phyloP scores from a whole-genome alignment of 2,797 vertebrate genomes.

The Bovichtus variegatus region DNA sequence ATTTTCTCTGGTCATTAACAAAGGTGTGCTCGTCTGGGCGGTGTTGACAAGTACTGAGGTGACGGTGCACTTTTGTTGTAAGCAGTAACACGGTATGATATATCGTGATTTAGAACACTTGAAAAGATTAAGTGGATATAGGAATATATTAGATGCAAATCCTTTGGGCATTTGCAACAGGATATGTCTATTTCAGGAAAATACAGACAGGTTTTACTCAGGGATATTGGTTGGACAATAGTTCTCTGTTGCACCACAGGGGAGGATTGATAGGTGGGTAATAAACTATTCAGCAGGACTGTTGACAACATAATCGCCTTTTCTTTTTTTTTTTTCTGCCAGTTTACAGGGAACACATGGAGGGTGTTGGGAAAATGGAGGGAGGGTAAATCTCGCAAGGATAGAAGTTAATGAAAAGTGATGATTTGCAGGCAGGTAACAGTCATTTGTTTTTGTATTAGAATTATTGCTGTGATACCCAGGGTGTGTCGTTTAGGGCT shows the following conservation, averaged over 20 bases:
- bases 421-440: slow-evolving; percentile 10
- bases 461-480: background rate
- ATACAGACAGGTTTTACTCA: slow-evolving; percentile 14
- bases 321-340: slow-evolving; percentile 13
- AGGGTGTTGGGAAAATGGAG: background rate
- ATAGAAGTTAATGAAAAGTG: slow-evolving; percentile 16
- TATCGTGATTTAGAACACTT: background rate
- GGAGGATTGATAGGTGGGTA: slow-evolving; percentile 30
- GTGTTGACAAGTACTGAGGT: slow-evolving; percentile 58
- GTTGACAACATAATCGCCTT: slow-evolving; percentile 36
- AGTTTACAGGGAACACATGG: slow-evolving; percentile 31
- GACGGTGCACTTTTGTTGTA: background rate
- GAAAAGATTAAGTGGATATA: slow-evolving; percentile 1
- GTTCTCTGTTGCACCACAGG: slow-evolving; percentile 20
- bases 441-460: background rate
- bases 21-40: slow-evolving; percentile 72
- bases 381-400: background rate
- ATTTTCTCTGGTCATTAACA: slow-evolving; percentile 81
- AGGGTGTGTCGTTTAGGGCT: background rate
- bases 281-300: slow-evolving; percentile 23
- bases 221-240: slow-evolving; percentile 11
- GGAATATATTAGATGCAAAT: background rate
- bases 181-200: slow-evolving; percentile 10
- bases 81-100: background rate
- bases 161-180: background rate